Evolutionary conservation across 2,888 invertebrate species (phyloP).

Genomic region (Elgonia sp.): DNA sequence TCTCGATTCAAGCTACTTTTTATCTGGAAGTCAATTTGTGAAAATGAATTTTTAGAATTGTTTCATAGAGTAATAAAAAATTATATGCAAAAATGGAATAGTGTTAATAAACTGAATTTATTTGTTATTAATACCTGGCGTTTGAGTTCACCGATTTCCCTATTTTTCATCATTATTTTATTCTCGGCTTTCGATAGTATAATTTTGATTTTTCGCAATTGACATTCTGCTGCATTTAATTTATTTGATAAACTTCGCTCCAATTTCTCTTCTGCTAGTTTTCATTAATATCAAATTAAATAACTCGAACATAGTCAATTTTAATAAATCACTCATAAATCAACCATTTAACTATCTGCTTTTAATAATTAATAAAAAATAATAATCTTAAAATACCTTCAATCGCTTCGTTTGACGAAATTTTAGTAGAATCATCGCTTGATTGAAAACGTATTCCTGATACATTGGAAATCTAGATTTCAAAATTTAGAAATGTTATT

Average conservation of each 20-base stretch:
- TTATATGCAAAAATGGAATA: too few relatives aligned
- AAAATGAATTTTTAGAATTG: too few relatives aligned
- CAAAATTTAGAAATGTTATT: background rate
- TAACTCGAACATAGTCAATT: background rate
- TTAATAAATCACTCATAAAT: background rate
- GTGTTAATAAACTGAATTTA: too few relatives aligned
- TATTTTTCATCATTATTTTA: slow-evolving; percentile 80
- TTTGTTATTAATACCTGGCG: slow-evolving; percentile 80
- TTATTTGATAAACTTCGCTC: slow-evolving; percentile 81
- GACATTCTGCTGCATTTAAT: slow-evolving; percentile 81
- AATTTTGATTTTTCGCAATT: slow-evolving; percentile 82
- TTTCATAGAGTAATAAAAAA: too few relatives aligned
- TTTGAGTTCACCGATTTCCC: slow-evolving; percentile 82
- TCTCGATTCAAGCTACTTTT: slow-evolving; percentile 80
- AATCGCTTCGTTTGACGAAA: too few relatives aligned
- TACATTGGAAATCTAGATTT: background rate
- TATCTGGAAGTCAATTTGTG: slow-evolving; percentile 78
- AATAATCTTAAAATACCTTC: too few relatives aligned
- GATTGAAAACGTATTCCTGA: too few relatives aligned
- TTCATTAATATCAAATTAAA: slow-evolving; percentile 9
- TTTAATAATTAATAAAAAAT: too few relatives aligned
- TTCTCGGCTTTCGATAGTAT: slow-evolving; percentile 81
- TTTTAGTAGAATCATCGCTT: too few relatives aligned
- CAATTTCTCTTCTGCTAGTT: slow-evolving; percentile 76
- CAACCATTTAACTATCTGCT: too few relatives aligned